Conservation (phyloP, 2,113 vertebrate species). For the Lepus timidus region DNA sequence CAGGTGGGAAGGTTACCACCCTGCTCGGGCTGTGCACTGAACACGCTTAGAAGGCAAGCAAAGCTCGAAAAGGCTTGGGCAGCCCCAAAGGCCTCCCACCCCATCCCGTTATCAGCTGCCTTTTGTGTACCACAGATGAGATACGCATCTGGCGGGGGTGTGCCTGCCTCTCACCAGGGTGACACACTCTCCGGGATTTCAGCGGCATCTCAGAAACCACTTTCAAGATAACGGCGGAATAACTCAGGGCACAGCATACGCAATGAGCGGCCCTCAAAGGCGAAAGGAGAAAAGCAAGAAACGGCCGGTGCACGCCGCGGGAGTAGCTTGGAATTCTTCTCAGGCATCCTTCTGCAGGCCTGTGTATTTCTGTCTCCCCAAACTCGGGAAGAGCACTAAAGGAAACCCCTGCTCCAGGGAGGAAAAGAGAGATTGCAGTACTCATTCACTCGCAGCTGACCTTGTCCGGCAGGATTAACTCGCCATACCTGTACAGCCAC, state of each 20-base stretch:
- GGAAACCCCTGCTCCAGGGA: neutral
- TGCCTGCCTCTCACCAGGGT: neutral
- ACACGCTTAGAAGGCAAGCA: neutral
- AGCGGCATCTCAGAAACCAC: constrained; percentile 33
- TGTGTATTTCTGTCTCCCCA: neutral
- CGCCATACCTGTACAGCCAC: neutral
- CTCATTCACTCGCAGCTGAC: constrained; percentile 30
- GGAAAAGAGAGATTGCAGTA: neutral
- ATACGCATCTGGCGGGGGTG: neutral
- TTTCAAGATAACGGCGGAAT: neutral
- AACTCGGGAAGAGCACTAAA: constrained; percentile 25
- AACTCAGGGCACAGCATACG: neutral
- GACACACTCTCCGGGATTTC: neutral
- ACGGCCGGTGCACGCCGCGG: neutral
- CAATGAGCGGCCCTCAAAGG: neutral
- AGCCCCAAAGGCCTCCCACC: neutral
- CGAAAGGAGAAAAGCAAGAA: fast-evolving
- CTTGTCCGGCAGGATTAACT: constrained; percentile 35
- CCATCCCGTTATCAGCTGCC: neutral
- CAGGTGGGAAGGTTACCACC: neutral
- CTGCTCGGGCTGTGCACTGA: neutral
- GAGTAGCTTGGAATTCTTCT: neutral
- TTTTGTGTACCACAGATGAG: neutral
- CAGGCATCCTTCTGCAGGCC: neutral
- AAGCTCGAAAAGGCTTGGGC: neutral